A percentile compares a stretch with the other conserved stretches of the same genome.
phyloP scores from a whole-genome alignment of 1,140 invertebrate species.

The Drosophila pseudoananassae region DNA sequence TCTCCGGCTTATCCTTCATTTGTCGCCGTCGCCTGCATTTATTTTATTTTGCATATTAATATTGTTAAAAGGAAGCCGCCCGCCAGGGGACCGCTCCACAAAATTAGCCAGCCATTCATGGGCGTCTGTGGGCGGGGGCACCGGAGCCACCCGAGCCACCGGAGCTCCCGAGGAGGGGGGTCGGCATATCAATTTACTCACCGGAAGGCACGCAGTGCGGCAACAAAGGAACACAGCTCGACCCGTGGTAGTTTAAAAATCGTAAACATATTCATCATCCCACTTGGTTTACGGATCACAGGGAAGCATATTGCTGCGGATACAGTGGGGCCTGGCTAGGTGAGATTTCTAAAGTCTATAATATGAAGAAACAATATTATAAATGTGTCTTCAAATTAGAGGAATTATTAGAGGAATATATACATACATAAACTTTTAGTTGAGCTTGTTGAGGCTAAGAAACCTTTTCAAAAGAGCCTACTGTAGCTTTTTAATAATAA shows the following conservation, averaged over 20 bases:
- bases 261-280: constrained; percentile 46
- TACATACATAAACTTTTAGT: too few species aligned
- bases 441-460: too few species aligned
- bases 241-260: constrained; percentile 50
- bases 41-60: constrained; percentile 79
- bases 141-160: not conserved
- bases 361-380: not conserved
- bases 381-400: too few species aligned
- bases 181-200: constrained; percentile 71
- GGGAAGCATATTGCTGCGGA: not conserved
- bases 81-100: constrained; percentile 51
- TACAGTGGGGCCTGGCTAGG: not conserved
- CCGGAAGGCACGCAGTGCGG: constrained; percentile 62
- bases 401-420: too few species aligned
- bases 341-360: not conserved
- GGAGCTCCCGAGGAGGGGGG: constrained; percentile 1
- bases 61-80: constrained; percentile 71
- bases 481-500: constrained; percentile 21
- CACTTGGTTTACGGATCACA: not conserved
- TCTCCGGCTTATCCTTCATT: constrained; percentile 57
- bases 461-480: not conserved
- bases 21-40: constrained; percentile 52
- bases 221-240: constrained; percentile 39
- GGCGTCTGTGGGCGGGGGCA: not conserved
- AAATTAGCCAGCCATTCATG: constrained; percentile 79